Evolutionary conservation across 2,797 vertebrate species (phyloP), one percentile per base, ranked within the genome.

Genomic region (Falco peregrinus): DNA sequence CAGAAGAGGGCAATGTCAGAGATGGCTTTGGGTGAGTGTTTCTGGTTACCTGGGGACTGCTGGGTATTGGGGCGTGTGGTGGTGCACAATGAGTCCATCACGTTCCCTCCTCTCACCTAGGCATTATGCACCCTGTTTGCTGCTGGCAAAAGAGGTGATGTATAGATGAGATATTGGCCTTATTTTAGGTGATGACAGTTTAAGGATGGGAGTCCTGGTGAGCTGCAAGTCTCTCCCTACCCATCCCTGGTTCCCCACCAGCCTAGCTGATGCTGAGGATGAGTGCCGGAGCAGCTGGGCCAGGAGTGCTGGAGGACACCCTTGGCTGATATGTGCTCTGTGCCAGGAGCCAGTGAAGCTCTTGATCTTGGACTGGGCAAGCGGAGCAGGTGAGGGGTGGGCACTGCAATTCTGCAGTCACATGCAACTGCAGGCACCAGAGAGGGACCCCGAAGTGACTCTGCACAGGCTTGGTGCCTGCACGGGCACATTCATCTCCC

Each of bases 341-440:
- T 82, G 17, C 61, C 22, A n/a, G 82, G 54, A 93, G 17, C 51
- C 33, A 43, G 43, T 8, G 31, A 33, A 67, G 50, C 73, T 80
- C 74, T 60, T 65, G 41, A 50, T 51, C 47, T 64, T 5, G 5
- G 53, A 18, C 79, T 76, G 80, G 54, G n/a, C 25, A 39, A 80
- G 53, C 60, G 56, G 53, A 88, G 75, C 50, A 41, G 57, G 31
- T 0, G 0, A 35, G 13, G 33, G 9, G 5, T 39, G 33, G 25
- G 51, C 37, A n/a, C 24, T 0, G 0, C 2, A 10, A 1, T 68
- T 26, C 26, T 83, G 5, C 53, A 45, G 16, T 59, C 71, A 73
- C 11, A 0, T 15, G 37, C 26, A 19, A 0, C 1, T 10, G 54
- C 51, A 63, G 59, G 70, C 73, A 24, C 54, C 1, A 0, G 43